phyloP scores from a whole-genome alignment of 2,888 invertebrate species.

The Epistrophella euchroma region DNA sequence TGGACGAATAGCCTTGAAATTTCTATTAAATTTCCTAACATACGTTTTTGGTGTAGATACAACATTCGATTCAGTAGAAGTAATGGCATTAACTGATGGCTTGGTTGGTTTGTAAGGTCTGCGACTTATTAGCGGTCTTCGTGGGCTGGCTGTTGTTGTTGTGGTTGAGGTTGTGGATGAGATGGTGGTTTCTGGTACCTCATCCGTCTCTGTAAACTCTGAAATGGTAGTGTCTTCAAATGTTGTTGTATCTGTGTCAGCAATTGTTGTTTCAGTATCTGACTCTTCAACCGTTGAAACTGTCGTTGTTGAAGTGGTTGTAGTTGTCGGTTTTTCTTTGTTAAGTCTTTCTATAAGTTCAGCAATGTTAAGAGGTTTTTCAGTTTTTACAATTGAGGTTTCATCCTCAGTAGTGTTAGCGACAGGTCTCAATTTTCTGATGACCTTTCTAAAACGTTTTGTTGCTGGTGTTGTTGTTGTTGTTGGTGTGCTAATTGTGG shows the following conservation, averaged over 20 bases:
- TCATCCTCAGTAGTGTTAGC: conserved; percentile 45
- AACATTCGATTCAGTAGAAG: conserved; percentile 29
- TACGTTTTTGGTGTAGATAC: conserved; percentile 37
- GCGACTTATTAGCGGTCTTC: conserved; percentile 80
- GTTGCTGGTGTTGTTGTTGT: conserved; percentile 23
- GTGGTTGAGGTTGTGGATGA: conserved; percentile 15
- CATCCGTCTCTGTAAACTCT: neutral
- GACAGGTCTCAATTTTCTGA: conserved; percentile 50
- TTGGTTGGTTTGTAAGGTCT: conserved; percentile 78
- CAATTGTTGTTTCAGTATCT: conserved; percentile 22
- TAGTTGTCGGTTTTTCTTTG: neutral
- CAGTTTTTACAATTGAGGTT: neutral
- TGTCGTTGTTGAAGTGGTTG: conserved; percentile 27
- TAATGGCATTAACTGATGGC: conserved; percentile 57
- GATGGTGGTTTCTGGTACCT: conserved; percentile 6
- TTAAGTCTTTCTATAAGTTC: conserved; percentile 44
- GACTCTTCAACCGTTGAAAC: neutral
- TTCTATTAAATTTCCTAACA: conserved; percentile 69
- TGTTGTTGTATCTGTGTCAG: neutral
- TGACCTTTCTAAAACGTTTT: conserved; percentile 60
- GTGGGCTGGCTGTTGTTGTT: conserved; percentile 4
- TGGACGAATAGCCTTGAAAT: conserved; percentile 65
- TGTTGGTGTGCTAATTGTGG: conserved; percentile 45
- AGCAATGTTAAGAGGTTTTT: conserved; percentile 49
- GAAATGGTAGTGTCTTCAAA: conserved; percentile 20